Base-by-base conservation (phyloP, 2,888 invertebrate genomes). In the Lagria hirta region DNA sequence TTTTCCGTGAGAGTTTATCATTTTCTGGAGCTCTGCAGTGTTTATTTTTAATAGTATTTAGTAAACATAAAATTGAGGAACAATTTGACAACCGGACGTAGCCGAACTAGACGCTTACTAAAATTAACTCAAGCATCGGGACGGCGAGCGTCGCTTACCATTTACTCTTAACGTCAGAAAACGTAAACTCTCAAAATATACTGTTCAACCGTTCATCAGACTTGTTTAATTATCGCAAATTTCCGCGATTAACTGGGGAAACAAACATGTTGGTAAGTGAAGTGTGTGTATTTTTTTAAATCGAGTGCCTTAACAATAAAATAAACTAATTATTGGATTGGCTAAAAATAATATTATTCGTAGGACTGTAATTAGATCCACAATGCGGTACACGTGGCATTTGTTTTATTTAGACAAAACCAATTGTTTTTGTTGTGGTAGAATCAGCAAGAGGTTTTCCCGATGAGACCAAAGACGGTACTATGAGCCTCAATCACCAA, bases 31-130 rank as follows among this genome's bases (percentile, higher is more conserved):
- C 4, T 18, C n/a, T 5, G 14, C 33, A 27, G 23, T 48, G 44
- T 44, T 44, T 51, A 51, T 49, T 50, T 53, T 49, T 47, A 47
- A 49, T 43, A 30, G 51, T 51, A 54, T 59, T 58, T 56, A 46
- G 58, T 62, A 61, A 58, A 62, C 54, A 60, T 48, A 57, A 52
- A 46, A 54, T 58, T 54, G 48, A 56, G 57, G 51, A 58, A 50
- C 51, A 61, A 64, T 63, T 64, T 64, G 63, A 66, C 64, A 64
- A 64, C 61, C 66, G 66, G 65, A 65, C 65, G 64, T 55, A 64
- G 61, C 65, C 66, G 65, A 68, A 63, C 64, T 58, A 57, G 47
- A 41, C 49, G 54, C 54, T 52, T 57, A 62, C 65, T 66, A 66
- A 66, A 61, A 58, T 66, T 66, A 66, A 64, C 65, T 58, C 57